Evolutionary conservation across 2,888 invertebrate species (phyloP), one percentile per base, ranked within the genome.

Genomic region (Dynastes maya): DNA sequence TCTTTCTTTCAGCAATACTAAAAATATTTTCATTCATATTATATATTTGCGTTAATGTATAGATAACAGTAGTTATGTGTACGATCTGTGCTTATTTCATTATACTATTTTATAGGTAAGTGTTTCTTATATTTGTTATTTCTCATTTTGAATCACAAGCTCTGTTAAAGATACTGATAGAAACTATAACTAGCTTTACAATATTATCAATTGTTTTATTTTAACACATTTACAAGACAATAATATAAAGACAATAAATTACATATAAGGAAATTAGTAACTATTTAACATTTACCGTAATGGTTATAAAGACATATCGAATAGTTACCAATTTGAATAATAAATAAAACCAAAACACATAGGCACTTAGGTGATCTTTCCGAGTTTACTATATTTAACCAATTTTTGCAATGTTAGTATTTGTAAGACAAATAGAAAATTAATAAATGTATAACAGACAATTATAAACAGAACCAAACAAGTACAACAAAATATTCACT

Each of bases 321-420:
- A 74, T 74, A 74, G 45, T 74, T 61, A 74, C 72, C 61, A 74
- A 74, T 45, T 74, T 61, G 11, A 74, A 58, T 74, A 74, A 74
- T 74, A 74, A 74, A 74, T 74, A 74, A 74, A 55, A 74, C 45
- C 72, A 74, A 74, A 74, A 74, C 72, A 78, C 64, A 72, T 78
- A 82, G 82, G 82, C 82, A 82, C 82, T 82, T 82, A 77, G 82
- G 82, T 82, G 82, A 80, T 80, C 61, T 58, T 77, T 79, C 53
- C 51, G 78, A 78, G 67, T 55, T 64, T 64, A 58, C 22, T 58
- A 71, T 63, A 78, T 49, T 75, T 79, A 76, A 65, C 63, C 79
- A 76, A 76, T 76, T 65, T 71, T 71, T 51, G 76, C 75, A 76
- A 76, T 78, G 71, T 63, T 74, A 74, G 72, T 74, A 74, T 74